Evolutionary conservation across 2,797 vertebrate species (phyloP), one percentile per base, ranked within the genome.

Genomic region (Mastacembelus armatus): DNA sequence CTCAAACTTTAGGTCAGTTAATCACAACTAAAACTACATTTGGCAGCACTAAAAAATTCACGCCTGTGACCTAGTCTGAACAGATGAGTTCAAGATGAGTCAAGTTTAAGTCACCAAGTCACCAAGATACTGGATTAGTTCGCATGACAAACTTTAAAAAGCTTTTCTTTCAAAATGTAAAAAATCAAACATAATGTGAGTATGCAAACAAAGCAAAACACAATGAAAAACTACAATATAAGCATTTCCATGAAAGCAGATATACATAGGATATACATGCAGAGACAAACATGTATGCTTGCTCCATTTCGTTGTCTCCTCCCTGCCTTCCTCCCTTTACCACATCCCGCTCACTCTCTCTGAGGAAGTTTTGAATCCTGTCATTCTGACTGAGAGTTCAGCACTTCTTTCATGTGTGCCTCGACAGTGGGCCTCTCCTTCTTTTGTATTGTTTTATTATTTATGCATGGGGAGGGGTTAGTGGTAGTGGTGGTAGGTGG

Each of bases 361-460:
- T 52, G 73, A 86, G 80, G 78, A 88, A 90, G 84, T 92, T 91
- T 83, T 81, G 81, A 88, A 86, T 87, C 81, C 86, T 85, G 83
- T 86, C 88, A 87, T 80, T 88, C 82, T 47, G 32, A 43, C 81
- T 83, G 56, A 27, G 74, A 84, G 81, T 91, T 92, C 79, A 74
- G 87, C 51, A 2, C 26, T 71, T 86, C 90, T 93, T 92, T 93
- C 87, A 93, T 92, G 92, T 93, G 87, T 85, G 86, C 80, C 88
- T 89, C 88, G 80, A 77, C 85, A 89, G 86, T 68, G 78, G 71
- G 79, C 85, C 88, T 90, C 83, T 82, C 77, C 84, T 92, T 78
- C 91, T 92, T 94, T 93, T 93, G 92, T 93, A 91, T 92, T 92
- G 90, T 93, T 93, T 92, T 92, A 93, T 93, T 93, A 92, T 93